Conservation (phyloP, 1,140 invertebrate species). For the Protaetia brevitarsis region DNA sequence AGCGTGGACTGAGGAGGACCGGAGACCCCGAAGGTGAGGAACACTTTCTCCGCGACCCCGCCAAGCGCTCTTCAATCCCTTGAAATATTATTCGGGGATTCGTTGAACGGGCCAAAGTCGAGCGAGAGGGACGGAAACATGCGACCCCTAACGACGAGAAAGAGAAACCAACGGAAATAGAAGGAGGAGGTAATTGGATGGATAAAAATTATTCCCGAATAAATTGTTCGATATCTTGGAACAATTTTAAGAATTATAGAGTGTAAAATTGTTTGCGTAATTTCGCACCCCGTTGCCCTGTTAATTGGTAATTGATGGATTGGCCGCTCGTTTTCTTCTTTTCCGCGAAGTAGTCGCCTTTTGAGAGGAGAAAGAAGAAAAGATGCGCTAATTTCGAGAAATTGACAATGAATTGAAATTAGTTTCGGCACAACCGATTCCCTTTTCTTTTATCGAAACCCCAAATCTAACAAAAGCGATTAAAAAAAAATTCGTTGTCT, state of each 20-base stretch:
- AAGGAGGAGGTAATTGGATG: constrained; percentile 44
- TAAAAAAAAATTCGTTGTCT: too few species aligned
- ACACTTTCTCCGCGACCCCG: constrained; percentile 37
- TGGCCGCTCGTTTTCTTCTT: neutral
- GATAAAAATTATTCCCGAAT: constrained; percentile 45
- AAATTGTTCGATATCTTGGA: constrained; percentile 33
- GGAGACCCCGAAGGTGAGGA: constrained; percentile 34
- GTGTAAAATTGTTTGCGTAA: constrained; percentile 16
- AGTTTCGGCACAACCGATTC: too few species aligned
- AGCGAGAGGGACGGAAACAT: neutral
- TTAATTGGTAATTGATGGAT: constrained; percentile 12
- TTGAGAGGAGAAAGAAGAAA: too few species aligned
- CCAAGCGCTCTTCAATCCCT: constrained; percentile 48
- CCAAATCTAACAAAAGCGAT: too few species aligned
- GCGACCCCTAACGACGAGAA: too few species aligned
- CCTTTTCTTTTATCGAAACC: too few species aligned
- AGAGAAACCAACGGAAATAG: constrained; percentile 3
- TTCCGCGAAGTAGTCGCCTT: neutral
- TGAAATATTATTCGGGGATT: constrained; percentile 47
- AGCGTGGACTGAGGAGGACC: constrained; percentile 34
- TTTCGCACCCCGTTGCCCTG: neutral
- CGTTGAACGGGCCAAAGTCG: constrained; percentile 45
- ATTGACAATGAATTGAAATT: constrained; percentile 17
- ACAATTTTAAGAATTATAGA: constrained; percentile 29
- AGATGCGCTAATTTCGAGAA: neutral